phyloP scores from a whole-genome alignment of 2,888 invertebrate genomes.

The Tinea pellionella region DNA sequence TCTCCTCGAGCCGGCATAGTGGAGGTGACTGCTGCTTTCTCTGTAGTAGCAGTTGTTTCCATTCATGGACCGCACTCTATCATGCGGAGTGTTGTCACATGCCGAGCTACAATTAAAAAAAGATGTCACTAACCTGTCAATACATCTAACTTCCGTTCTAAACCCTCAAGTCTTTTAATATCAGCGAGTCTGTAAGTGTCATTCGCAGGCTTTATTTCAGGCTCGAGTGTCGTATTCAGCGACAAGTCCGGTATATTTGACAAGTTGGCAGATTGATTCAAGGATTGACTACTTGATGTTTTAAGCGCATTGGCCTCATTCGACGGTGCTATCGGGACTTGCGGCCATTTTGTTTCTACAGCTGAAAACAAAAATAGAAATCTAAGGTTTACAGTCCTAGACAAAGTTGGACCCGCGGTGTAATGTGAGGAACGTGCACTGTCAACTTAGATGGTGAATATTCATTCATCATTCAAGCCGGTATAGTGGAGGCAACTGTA shows the following conservation, averaged over 20 bases:
- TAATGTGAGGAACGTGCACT: not conserved
- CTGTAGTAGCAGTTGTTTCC: too few species aligned
- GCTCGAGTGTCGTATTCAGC: not conserved
- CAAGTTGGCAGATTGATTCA: conserved; percentile 24
- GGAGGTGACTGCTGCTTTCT: too few species aligned
- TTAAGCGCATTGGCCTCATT: conserved; percentile 54
- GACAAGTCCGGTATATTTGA: not conserved
- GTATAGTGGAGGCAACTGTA: too few species aligned
- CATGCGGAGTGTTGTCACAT: too few species aligned
- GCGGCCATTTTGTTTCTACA: conserved; percentile 54
- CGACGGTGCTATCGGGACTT: conserved; percentile 55
- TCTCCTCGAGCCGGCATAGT: too few species aligned
- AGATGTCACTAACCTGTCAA: conserved; percentile 34
- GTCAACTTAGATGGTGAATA: not conserved
- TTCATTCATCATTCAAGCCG: too few species aligned
- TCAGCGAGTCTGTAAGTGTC: conserved; percentile 18
- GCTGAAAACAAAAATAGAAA: conserved; percentile 23
- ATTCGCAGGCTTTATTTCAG: not conserved
- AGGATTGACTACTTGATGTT: conserved; percentile 40
- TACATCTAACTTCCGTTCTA: conserved; percentile 48
- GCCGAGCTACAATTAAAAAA: too few species aligned
- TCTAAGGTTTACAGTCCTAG: too few species aligned
- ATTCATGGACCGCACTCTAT: too few species aligned
- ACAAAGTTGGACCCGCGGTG: not conserved
- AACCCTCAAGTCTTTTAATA: conserved; percentile 27